Evolutionary conservation across 2,113 vertebrate species (phyloP), one percentile per base, ranked within the genome.

Genomic region (Donacobius atricapilla): DNA sequence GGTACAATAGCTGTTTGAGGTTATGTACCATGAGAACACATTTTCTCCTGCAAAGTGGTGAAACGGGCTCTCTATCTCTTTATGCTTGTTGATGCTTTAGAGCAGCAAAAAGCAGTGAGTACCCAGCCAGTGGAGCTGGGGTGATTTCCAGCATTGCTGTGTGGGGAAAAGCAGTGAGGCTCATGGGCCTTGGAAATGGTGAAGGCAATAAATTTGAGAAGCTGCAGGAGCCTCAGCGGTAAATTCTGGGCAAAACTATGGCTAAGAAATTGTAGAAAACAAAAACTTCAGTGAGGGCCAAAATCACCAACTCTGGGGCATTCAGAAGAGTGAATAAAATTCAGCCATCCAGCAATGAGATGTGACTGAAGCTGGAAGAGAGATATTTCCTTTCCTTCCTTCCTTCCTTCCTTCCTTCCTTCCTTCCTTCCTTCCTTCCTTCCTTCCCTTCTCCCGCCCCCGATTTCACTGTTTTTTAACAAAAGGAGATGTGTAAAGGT

Each of bases 161-260:
- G 7, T 10, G 4, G 9, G 17, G 27, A 14, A 61, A 64, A 70
- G 20, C 25, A 48, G 0, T 65, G 45, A n/a, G n/a, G 4, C n/a
- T 53, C 45, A 58, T 0, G 2, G 13, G 8, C 18, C 48, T 85
- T 76, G 35, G 48, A 76, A 88, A 71, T 44, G 11, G 35, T 68
- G 75, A 69, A 61, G 33, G 5, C 12, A 60, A 51, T 30, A 79
- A 27, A 40, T 4, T 21, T 68, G 15, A 58, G 44, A 68, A 83
- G 21, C 12, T 72, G 44, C 15, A 71, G 33, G 25, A 60, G 7
- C 10, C 27, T 83, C 21, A 13, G 27, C 15, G 5, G 15, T 87
- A 40, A 72, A 69, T 83, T 91, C 47, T 25, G 39, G 40, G 13
- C 53, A 76, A 35, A 16, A 5, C 56, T 44, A 25, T 14, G 13